Base-by-base conservation (phyloP, 2,888 invertebrate species). In the Leptinotarsa rubiginosa region DNA sequence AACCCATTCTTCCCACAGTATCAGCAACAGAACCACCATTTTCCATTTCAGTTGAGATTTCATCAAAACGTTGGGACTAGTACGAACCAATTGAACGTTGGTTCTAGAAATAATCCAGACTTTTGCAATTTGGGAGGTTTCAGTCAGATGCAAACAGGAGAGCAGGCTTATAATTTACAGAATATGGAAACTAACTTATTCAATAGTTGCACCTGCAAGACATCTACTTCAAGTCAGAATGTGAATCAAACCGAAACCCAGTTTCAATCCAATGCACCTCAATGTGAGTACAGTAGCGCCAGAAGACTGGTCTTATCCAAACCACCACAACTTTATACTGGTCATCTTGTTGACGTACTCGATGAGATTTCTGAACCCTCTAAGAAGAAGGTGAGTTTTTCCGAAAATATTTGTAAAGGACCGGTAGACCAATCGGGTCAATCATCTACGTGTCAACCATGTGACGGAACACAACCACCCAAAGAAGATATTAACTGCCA, bases 1-100 rank as follows among this genome's bases (percentile, higher is more conserved):
- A 82, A 81, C 52, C 83, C 82, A 1, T 83, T 80, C 74, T 70
- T 80, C 54, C 77, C 84, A 41, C 79, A 79, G 62, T 83, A 84
- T 75, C 83, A 83, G 75, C 66, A 71, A 54, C 41, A 62, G n/a
- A 25, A 25, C 41, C 15, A n/a, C 4, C 25, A 31, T 13, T 16
- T 31, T 25, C 83, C 82, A 1, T 83, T 80, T 74, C 71, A 80
- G 62, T 75, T 84, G 41, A 79, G 79, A 64, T 83, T 85, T 76
- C 83, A 83, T 74, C 68, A 71, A 50, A 81, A 83, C 74, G 75
- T 62, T n/a, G 79, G 80, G 59, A 84, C 83, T 12, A 82, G 82
- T n/a, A 75, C 81, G 1, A 82, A 84, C 41, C 12, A 47, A 15
- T 20, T 47, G 47, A 59, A 69, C 50, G 31, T 50, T 20, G 52